phyloP scores from a whole-genome alignment of 2,797 vertebrate genomes.

The Karalla daura region DNA sequence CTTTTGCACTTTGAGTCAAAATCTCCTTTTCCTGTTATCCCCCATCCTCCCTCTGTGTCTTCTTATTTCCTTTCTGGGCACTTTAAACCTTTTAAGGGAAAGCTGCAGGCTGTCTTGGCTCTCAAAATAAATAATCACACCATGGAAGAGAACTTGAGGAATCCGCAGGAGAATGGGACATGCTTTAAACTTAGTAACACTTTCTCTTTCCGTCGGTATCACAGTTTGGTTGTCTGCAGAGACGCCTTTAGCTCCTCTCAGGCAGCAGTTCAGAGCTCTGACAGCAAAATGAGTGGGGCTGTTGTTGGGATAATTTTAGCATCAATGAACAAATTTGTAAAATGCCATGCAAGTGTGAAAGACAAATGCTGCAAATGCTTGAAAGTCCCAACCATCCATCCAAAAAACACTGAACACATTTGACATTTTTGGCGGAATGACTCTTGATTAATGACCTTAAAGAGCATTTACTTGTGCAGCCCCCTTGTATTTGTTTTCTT shows the following conservation, averaged over 20 bases:
- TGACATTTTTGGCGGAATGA: constrained; percentile 44
- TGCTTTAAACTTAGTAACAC: constrained; percentile 10
- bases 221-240: constrained; percentile 8
- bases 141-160: constrained; percentile 31
- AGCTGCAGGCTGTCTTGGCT: constrained; percentile 21
- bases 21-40: not conserved
- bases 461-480: constrained; percentile 22
- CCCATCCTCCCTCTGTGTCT: not conserved
- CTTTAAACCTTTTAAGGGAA: constrained; percentile 38
- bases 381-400: constrained; percentile 22
- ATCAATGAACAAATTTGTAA: constrained; percentile 17
- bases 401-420: constrained; percentile 8
- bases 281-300: constrained; percentile 11
- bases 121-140: constrained; percentile 36
- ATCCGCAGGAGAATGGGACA: constrained; percentile 20
- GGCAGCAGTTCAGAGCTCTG: not conserved
- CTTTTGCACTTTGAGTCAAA: not conserved
- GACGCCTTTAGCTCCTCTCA: constrained; percentile 1
- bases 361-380: constrained; percentile 23
- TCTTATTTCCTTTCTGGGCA: constrained; percentile 26
- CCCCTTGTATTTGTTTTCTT: constrained; percentile 22
- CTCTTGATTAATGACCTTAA: constrained; percentile 48
- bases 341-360: constrained; percentile 1
- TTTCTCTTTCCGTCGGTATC: constrained; percentile 2
- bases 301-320: constrained; percentile 13